Conservation (phyloP, 2,888 invertebrate genomes). For the Pandemis cinnamomeana region DNA sequence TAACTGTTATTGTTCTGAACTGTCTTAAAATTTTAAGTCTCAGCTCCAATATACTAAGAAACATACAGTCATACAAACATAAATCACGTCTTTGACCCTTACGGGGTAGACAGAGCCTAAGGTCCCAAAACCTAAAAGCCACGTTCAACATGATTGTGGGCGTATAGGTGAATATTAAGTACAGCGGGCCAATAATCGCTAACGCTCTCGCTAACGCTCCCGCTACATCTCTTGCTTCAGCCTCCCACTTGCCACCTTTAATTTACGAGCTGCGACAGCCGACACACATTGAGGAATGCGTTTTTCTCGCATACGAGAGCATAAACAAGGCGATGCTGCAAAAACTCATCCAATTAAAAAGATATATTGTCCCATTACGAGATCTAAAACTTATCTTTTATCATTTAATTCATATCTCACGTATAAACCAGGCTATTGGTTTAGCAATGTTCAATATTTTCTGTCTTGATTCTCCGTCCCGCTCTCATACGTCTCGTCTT, state of each 20-base stretch:
- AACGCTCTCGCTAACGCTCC: not conserved
- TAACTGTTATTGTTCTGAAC: not conserved
- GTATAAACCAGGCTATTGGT: constrained; percentile 55
- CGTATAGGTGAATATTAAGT: not conserved
- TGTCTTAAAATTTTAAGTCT: not conserved
- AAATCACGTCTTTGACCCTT: too few species aligned
- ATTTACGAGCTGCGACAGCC: constrained; percentile 63
- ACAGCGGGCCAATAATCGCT: not conserved
- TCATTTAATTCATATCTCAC: constrained; percentile 80
- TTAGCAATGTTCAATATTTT: constrained; percentile 55
- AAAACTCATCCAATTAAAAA: constrained; percentile 79
- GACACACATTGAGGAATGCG: constrained; percentile 70
- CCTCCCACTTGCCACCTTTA: constrained; percentile 45
- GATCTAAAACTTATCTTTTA: constrained; percentile 62
- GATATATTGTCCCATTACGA: constrained; percentile 73
- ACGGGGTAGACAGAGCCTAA: too few species aligned
- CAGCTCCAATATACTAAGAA: too few species aligned
- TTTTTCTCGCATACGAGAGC: constrained; percentile 73
- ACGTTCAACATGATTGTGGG: too few species aligned
- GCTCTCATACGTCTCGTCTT: not conserved
- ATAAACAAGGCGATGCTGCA: constrained; percentile 63
- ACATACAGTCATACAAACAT: too few species aligned
- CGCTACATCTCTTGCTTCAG: constrained; percentile 15
- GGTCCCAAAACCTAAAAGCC: too few species aligned
- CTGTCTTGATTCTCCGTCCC: constrained; percentile 12